Evolutionary conservation across 1,140 invertebrate species (phyloP).

Genomic region (Ostrea denselamellosa): DNA sequence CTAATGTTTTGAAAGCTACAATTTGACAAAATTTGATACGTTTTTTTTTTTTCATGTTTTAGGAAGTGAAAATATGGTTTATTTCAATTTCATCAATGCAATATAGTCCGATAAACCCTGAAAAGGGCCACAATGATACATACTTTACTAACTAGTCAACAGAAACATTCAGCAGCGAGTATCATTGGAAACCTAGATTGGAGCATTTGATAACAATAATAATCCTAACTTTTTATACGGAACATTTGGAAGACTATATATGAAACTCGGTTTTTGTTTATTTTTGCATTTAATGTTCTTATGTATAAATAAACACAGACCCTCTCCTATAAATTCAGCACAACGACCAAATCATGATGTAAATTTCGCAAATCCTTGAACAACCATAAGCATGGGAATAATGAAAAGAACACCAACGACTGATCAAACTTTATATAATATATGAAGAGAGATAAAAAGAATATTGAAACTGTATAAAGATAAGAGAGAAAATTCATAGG

Average conservation of each 20-base stretch:
- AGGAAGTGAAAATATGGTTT: background rate
- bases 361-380: background rate
- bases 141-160: background rate
- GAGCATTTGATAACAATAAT: background rate
- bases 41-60: background rate
- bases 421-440: conserved; percentile 40
- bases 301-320: too few relatives aligned
- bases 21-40: background rate
- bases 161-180: too few relatives aligned
- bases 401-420: background rate
- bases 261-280: too few relatives aligned
- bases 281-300: too few relatives aligned
- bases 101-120: background rate
- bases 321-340: background rate
- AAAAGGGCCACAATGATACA: background rate
- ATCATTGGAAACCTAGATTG: background rate
- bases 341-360: background rate
- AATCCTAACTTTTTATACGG: background rate
- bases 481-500: conserved; percentile 12
- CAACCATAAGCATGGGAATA: background rate
- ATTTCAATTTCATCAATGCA: background rate
- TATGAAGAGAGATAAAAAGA: conserved; percentile 22
- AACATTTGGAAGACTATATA: too few relatives aligned
- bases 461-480: conserved; percentile 37
- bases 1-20: too few relatives aligned